A percentile compares a stretch with the other conserved stretches of the same genome.
phyloP scores from a whole-genome alignment of 2,113 vertebrate genomes.

The Bambusicola thoracicus region DNA sequence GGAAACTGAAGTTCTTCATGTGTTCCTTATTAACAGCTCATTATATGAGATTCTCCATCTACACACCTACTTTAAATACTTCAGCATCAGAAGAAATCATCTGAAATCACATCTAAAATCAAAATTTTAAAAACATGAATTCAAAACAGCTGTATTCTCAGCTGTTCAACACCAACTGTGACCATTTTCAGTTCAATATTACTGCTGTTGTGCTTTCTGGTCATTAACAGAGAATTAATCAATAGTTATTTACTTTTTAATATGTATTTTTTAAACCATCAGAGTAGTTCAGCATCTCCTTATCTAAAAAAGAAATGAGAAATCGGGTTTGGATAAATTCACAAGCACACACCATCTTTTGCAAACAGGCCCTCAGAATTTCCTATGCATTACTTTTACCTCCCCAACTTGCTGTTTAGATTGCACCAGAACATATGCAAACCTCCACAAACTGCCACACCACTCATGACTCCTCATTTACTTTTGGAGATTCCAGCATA shows the following conservation, averaged over 20 bases:
- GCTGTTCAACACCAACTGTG: not conserved
- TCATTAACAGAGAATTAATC: not conserved
- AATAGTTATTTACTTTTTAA: not conserved
- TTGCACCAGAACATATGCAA: not conserved
- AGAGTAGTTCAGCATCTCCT: not conserved
- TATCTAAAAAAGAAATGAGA: not conserved
- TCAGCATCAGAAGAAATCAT: not conserved
- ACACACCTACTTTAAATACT: conserved; percentile 1
- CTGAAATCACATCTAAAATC: not conserved
- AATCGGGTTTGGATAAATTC: not conserved
- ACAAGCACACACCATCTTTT: not conserved
- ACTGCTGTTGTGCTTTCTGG: not conserved
- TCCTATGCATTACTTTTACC: not conserved
- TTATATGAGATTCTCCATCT: not conserved
- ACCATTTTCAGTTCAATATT: not conserved
- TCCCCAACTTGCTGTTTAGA: not conserved
- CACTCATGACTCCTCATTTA: not conserved
- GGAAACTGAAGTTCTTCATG: not conserved
- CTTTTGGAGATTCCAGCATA: not conserved
- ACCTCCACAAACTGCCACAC: not conserved
- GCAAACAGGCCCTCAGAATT: not conserved
- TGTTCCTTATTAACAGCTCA: not conserved
- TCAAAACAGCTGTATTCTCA: not conserved
- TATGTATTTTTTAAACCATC: too few species aligned
- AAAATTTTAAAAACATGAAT: not conserved